Evolutionary conservation across 2,888 invertebrate genomes (phyloP).

Genomic region (Mythimna albipuncta): DNA sequence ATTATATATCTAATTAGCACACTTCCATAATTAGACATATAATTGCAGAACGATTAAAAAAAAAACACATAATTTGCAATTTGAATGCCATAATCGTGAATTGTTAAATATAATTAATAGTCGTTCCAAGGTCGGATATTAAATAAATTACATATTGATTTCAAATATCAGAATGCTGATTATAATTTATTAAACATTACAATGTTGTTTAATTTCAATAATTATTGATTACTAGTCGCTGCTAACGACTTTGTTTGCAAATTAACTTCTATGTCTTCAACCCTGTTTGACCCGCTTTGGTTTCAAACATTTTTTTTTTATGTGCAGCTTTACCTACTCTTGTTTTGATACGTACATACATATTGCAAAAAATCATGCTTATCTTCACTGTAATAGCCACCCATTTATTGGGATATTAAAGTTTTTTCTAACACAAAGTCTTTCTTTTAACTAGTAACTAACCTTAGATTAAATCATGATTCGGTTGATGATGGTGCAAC

Average conservation of each 20-base stretch:
- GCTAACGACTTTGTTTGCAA: conserved; percentile 28
- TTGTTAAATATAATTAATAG: conserved; percentile 80
- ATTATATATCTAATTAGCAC: conserved; percentile 76
- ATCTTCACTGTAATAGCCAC: not conserved
- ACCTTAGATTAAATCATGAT: not conserved
- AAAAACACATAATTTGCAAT: conserved; percentile 78
- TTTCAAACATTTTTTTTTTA: not conserved
- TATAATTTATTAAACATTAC: conserved; percentile 70
- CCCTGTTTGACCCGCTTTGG: conserved; percentile 10
- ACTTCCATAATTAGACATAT: conserved; percentile 72
- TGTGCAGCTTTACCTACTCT: not conserved
- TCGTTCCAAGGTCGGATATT: conserved; percentile 74
- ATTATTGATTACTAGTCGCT: conserved; percentile 54
- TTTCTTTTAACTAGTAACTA: not conserved
- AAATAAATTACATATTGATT: conserved; percentile 81
- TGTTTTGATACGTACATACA: too few species aligned
- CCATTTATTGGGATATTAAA: not conserved
- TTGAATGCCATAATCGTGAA: conserved; percentile 81
- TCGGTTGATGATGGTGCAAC: conserved; percentile 3
- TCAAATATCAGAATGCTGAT: conserved; percentile 68
- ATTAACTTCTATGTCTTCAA: conserved; percentile 20
- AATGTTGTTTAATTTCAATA: conserved; percentile 54
- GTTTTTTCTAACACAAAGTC: not conserved
- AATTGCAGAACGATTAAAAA: conserved; percentile 75
- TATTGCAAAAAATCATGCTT: not conserved